These are phyloP conservation scores for Tetragonisca angustula DNA, from an alignment of 2,888 invertebrate genomes.

Conservation along the genomic window DNA sequence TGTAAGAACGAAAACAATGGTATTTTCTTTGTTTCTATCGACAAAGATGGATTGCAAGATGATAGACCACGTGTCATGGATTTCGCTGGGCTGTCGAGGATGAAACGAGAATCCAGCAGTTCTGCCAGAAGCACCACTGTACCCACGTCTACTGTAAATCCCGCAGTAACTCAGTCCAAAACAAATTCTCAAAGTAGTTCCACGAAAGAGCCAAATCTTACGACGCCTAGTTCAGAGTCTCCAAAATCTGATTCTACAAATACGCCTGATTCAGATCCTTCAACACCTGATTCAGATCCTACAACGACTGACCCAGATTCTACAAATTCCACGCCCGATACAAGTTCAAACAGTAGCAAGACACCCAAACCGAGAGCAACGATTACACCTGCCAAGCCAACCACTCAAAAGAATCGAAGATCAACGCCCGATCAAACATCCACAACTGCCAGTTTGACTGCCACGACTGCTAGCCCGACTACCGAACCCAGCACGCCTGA, in stretches of 20 bases:
- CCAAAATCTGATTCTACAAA: background rate
- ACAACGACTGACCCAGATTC: background rate
- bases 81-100: conserved; percentile 22
- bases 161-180: background rate
- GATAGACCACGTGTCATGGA: conserved; percentile 8
- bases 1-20: conserved; percentile 41
- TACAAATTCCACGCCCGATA: background rate
- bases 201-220: conserved; percentile 19
- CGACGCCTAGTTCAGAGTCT: background rate
- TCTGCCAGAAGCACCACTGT: conserved; percentile 14
- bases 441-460: background rate
- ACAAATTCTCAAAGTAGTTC: background rate
- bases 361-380: background rate
- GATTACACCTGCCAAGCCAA: background rate
- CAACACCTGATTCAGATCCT: background rate
- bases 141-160: conserved; percentile 19
- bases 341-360: conserved; percentile 9
- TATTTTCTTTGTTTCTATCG: conserved; percentile 58
- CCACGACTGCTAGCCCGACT: background rate
- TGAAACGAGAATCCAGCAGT: conserved; percentile 40
- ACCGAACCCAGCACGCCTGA: background rate
- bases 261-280: background rate
- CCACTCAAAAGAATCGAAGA: background rate
- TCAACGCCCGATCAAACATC: background rate
- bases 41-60: conserved; percentile 49